Base-by-base conservation (phyloP, 1,140 invertebrate species). In the Habropoda laboriosa region DNA sequence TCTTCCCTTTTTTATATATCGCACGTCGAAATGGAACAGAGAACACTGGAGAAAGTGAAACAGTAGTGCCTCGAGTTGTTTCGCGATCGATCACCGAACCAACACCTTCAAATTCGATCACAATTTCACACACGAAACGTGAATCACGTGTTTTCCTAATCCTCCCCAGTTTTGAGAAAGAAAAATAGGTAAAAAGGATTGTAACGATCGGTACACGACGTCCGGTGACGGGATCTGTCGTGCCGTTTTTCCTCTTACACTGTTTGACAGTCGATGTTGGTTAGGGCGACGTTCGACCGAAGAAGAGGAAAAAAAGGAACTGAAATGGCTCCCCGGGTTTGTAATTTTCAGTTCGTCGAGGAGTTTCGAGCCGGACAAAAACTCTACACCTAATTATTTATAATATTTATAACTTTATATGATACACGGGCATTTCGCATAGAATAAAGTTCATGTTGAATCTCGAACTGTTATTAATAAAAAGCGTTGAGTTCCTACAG, bases 331-430 rank as follows among this genome's bases (percentile, higher is more conserved):
- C 47, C 42, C 53, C 7, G 5, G 27, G 35, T 47, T 45, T 55
- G 49, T 75, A 32, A n/a, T n/a, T n/a, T n/a, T 80, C 79, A 61
- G 30, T 67, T 72, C 30, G 27, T 72, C 45, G 58, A 66, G 67
- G 45, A 4, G 38, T 35, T 47, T 76, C 67, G 71, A 24, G 51
- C 24, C 66, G 61, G 21, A 76, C 55, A 61, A 74, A 82, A n/a
- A 42, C n/a, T n/a, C n/a, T 81, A 84, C 79, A 72, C 81, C 82
- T 86, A 81, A 88, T 90, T 90, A 90, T 90, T 91, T 91, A 90
- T 90, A 89, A 89, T 89, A 90, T 91, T 90, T 90, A 87, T 90
- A 90, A 90, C 89, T 90, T 91, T 90, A 90, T 89, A 89, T 86
- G 83, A 88, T 88, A 89, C 84, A 83, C 86, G 90, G 89, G 88